Percentiles rank a stretch among this genome's conserved stretches.
Evolutionary conservation across 2,113 vertebrate species (phyloP).

Genomic region (Elephantulus edwardii): DNA sequence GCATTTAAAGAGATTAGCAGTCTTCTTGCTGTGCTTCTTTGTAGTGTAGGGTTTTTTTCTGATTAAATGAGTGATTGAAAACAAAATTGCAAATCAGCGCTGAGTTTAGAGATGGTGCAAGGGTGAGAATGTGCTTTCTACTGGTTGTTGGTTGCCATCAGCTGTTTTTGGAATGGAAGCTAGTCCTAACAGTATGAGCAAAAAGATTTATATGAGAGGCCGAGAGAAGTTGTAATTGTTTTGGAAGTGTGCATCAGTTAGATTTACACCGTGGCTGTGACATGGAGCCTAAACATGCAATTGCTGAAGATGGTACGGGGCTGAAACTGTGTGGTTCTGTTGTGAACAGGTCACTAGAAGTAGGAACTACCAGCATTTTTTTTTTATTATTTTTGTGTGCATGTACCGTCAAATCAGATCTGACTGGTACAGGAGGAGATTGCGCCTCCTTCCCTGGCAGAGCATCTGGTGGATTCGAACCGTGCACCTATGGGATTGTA

Average conservation of each 20-base stretch:
- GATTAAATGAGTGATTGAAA: slow-evolving; percentile 13
- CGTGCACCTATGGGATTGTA: no score
- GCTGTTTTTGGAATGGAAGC: slow-evolving; percentile 3
- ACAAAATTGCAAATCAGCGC: slow-evolving; percentile 1
- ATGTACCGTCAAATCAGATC: no score
- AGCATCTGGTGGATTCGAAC: no score
- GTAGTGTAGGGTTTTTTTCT: background rate
- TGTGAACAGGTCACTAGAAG: no score
- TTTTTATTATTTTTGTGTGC: no score
- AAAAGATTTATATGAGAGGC: background rate
- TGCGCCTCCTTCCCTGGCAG: no score
- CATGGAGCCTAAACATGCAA: no score
- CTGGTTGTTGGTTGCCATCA: background rate
- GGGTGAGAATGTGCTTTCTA: background rate
- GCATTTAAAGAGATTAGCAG: background rate
- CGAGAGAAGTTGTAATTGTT: background rate
- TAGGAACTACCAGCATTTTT: no score
- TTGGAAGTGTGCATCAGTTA: background rate
- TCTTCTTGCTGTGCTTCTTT: background rate
- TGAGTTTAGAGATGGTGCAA: background rate
- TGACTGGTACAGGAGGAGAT: no score
- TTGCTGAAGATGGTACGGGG: no score
- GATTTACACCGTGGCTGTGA: no score
- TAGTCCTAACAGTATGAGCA: background rate
- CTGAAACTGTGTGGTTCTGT: no score